Base-by-base conservation (phyloP, 2,797 vertebrate genomes). In the Mus spretus region DNA sequence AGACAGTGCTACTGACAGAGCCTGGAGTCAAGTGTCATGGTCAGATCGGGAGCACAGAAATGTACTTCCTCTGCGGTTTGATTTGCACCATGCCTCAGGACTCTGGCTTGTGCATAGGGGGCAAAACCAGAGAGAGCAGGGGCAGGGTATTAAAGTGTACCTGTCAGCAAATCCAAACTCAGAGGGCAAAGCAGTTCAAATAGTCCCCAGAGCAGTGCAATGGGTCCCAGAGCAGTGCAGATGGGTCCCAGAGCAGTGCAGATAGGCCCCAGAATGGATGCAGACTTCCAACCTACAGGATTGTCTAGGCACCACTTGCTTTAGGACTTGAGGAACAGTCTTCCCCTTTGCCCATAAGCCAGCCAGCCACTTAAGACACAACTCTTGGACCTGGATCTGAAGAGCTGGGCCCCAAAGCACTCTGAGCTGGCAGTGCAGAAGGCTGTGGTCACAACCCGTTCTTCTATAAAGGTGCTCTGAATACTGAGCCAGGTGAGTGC, bases 111-210 rank as follows among this genome's bases (percentile, higher is more conserved):
- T 92, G 74, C n/a, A 95, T 72, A 44, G 11, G n/a, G 92, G 53
- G 50, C 84, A 70, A 95, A 94, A 80, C 8, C 89, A 53, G 75
- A 92, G 28, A 92, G 5, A 95, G n/a, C 10, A 57, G 24, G 72
- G 70, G 5, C 1, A 6, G 92, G 86, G 80, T 72, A 89, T n/a
- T 53, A 77, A 86, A 94, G 31, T 10, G 67, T 70, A 90, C 67
- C 55, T 59, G 26, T 86, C 70, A 96, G 53, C 80, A 91, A 84
- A 4, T 34, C 9, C 85, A 74, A 94, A n/a, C 31, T 94, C 63
- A 86, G 10, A 86, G 65, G 55, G 31, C 28, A 10, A 15, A 74
- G 72, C 61, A 44, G 72, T 17, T 37, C 31, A 85, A 59, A 28
- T 14, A 12, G 34, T 1, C 12, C 34, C 34, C 20, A 37, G 53